Percentiles rank a stretch among this genome's conserved stretches.
Evolutionary conservation across 2,888 invertebrate species (phyloP).

Genomic region (Drosophila falleni): DNA sequence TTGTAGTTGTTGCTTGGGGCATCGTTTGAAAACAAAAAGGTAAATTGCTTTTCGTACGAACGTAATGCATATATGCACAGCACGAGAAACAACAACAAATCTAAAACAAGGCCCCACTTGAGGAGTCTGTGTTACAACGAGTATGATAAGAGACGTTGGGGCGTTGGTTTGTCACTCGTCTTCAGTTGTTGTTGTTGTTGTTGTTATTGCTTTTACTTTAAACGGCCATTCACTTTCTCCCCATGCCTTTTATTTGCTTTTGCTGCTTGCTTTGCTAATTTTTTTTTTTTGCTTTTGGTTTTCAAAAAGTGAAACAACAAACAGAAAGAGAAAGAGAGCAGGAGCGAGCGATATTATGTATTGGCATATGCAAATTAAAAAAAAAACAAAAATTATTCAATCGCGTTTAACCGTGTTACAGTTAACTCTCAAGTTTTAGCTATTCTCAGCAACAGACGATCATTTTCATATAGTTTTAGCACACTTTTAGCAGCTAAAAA

Average conservation of each 20-base stretch:
- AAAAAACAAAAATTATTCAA: constrained; percentile 23
- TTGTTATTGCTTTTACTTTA: constrained; percentile 69
- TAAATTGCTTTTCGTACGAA: constrained; percentile 45
- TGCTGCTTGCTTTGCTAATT: constrained; percentile 75
- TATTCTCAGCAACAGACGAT: not conserved
- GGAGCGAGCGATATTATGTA: constrained; percentile 23
- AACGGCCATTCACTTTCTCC: constrained; percentile 76
- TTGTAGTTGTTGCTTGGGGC: constrained; percentile 14
- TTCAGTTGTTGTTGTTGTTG: constrained; percentile 26
- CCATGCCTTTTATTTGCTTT: constrained; percentile 54
- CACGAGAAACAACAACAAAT: constrained; percentile 7
- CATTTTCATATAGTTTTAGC: not conserved
- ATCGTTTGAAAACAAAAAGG: constrained; percentile 32
- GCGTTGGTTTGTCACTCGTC: constrained; percentile 69
- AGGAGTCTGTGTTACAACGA: constrained; percentile 19
- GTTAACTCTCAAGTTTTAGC: not conserved
- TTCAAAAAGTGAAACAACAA: constrained; percentile 48
- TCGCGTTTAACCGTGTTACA: constrained; percentile 10
- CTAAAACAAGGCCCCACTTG: constrained; percentile 22
- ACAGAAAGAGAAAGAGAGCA: constrained; percentile 34
- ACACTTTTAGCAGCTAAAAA: too few species aligned
- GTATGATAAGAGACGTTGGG: constrained; percentile 47
- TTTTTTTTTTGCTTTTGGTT: constrained; percentile 36
- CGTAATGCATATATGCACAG: constrained; percentile 28
- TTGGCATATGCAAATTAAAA: constrained; percentile 58